phyloP scores from a whole-genome alignment of 2,113 vertebrate species.

The Pelvicachromis taeniatus region DNA sequence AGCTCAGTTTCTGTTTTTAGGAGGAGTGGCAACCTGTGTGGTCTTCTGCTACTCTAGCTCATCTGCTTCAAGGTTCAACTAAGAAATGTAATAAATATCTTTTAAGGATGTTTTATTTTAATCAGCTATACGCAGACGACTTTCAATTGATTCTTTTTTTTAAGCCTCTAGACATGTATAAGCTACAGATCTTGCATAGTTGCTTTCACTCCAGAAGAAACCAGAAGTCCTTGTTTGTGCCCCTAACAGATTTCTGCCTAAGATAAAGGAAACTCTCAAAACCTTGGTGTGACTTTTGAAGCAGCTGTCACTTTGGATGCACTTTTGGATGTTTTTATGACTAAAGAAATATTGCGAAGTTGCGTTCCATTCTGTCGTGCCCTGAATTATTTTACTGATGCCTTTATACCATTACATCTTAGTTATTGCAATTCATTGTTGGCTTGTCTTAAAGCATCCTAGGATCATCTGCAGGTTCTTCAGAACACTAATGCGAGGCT shows the following conservation, averaged over 20 bases:
- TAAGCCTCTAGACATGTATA: neutral
- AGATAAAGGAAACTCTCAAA: neutral
- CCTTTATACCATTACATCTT: neutral
- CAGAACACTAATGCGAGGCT: neutral
- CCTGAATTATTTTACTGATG: rapidly evolving
- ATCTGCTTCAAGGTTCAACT: neutral
- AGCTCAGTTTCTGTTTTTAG: neutral
- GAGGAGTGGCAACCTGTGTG: neutral
- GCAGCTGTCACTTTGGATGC: neutral
- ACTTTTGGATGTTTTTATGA: neutral
- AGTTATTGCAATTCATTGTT: neutral
- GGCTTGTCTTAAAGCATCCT: neutral
- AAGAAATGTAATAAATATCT: neutral
- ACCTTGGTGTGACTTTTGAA: neutral
- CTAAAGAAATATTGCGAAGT: neutral
- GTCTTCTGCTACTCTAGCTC: neutral
- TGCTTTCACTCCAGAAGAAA: neutral
- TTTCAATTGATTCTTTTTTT: neutral
- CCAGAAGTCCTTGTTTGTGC: neutral
- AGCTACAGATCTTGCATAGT: neutral
- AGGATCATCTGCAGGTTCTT: neutral
- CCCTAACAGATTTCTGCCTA: neutral
- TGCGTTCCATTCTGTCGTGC: neutral
- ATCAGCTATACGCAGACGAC: rapidly evolving
- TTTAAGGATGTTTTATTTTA: neutral